These are phyloP conservation scores for Odontamblyopus lacepedii DNA, from an alignment of 2,797 vertebrate genomes.

Conservation along the genomic window DNA sequence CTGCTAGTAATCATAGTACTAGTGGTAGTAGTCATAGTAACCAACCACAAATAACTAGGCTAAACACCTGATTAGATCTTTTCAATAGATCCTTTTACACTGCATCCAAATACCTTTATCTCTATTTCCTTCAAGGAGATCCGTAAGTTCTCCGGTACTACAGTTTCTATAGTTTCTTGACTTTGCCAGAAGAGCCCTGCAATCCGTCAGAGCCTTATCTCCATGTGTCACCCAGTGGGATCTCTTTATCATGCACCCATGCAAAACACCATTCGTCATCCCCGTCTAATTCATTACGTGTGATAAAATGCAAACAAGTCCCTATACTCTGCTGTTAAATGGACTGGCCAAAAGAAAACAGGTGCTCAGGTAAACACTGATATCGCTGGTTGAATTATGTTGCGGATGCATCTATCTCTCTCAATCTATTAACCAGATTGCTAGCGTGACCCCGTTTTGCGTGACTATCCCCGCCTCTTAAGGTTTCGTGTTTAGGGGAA, in stretches of 20 bases:
- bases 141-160: slow-evolving; percentile 62
- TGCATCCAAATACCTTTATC: slow-evolving; percentile 39
- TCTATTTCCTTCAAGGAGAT: slow-evolving; percentile 38
- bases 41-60: slow-evolving; percentile 14
- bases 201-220: slow-evolving; percentile 82
- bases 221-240: slow-evolving; percentile 63
- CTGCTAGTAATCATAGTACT: neutral
- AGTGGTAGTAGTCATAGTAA: neutral
- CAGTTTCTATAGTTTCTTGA: slow-evolving; percentile 63
- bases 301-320: slow-evolving; percentile 76
- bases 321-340: slow-evolving; percentile 58
- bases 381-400: slow-evolving; percentile 75
- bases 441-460: slow-evolving; percentile 54
- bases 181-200: slow-evolving; percentile 72
- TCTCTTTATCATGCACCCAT: slow-evolving; percentile 82
- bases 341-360: slow-evolving; percentile 58
- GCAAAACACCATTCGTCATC: slow-evolving; percentile 84
- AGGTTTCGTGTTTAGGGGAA: slow-evolving; percentile 23
- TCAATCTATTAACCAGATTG: slow-evolving; percentile 67
- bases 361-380: slow-evolving; percentile 77
- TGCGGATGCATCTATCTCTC: slow-evolving; percentile 66
- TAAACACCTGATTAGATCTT: slow-evolving; percentile 42
- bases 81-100: slow-evolving; percentile 33
- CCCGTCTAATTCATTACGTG: slow-evolving; percentile 68
- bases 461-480: slow-evolving; percentile 36